phyloP scores from a whole-genome alignment of 2,113 vertebrate species.

The Crotalus horridus region DNA sequence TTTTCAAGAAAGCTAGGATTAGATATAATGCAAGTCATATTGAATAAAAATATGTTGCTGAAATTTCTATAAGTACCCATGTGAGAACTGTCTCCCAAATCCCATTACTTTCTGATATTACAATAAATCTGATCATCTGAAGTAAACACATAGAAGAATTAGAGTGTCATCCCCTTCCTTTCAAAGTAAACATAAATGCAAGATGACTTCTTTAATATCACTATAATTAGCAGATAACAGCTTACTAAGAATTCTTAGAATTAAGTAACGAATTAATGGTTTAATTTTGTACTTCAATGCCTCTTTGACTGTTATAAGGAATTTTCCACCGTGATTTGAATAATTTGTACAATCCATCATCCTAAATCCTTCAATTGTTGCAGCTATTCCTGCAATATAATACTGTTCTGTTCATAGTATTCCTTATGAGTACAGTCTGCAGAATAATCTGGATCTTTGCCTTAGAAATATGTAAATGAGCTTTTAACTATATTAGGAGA shows the following conservation, averaged over 20 bases:
- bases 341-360: not conserved
- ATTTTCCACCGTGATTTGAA: not conserved
- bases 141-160: conserved; percentile 47
- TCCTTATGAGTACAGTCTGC: not conserved
- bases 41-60: conserved; percentile 23
- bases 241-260: conserved; percentile 32
- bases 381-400: not conserved
- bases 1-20: not conserved
- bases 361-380: not conserved
- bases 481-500: not conserved
- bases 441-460: not conserved
- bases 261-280: not conserved
- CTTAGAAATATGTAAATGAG: not conserved
- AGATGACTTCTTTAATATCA: not conserved
- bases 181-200: conserved; percentile 34
- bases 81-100: not conserved
- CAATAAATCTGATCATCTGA: conserved; percentile 55
- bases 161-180: conserved; percentile 19
- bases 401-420: not conserved
- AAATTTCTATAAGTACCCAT: not conserved
- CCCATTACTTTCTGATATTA: conserved; percentile 22
- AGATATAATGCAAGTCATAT: not conserved
- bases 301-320: not conserved
- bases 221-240: conserved; percentile 11
- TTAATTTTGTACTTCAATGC: not conserved